Percentiles rank a stretch among this genome's conserved stretches.
These are phyloP conservation scores for Paraplagusia blochii DNA, from an alignment of 2,113 vertebrate species.

Conservation along the genomic window DNA sequence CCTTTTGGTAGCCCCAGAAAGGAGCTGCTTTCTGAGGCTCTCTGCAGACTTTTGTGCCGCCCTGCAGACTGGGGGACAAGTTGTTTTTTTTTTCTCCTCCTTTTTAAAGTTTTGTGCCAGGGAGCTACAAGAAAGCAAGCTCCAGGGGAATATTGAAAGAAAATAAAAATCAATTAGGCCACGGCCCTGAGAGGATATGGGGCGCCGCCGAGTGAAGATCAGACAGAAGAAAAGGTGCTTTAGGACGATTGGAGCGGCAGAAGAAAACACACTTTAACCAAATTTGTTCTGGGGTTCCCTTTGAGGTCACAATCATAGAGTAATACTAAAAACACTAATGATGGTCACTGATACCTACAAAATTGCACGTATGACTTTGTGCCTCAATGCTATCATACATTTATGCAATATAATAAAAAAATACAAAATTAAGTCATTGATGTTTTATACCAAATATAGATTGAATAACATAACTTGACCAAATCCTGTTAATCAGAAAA, in stretches of 20 bases:
- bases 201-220: slow-evolving; percentile 69
- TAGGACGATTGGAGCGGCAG: slow-evolving; percentile 51
- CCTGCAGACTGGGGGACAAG: slow-evolving; percentile 62
- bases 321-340: slow-evolving; percentile 29
- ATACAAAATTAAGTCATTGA: no score
- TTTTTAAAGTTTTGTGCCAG: slow-evolving; percentile 76
- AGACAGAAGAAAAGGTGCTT: slow-evolving; percentile 58
- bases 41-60: slow-evolving; percentile 73
- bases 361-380: no score
- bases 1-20: slow-evolving; percentile 81
- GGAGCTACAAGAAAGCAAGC: slow-evolving; percentile 71
- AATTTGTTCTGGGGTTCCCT: slow-evolving; percentile 70
- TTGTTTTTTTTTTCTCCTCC: slow-evolving; percentile 41
- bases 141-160: slow-evolving; percentile 75
- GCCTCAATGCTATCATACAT: no score
- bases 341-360: background rate
- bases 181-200: slow-evolving; percentile 71
- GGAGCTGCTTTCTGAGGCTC: slow-evolving; percentile 61
- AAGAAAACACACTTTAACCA: slow-evolving; percentile 68
- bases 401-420: no score
- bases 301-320: slow-evolving; percentile 47
- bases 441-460: no score
- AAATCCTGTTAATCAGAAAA: no score
- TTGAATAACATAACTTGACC: no score
- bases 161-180: slow-evolving; percentile 84